Evolutionary conservation across 2,113 vertebrate species (phyloP).

Genomic region (Pagrus major): DNA sequence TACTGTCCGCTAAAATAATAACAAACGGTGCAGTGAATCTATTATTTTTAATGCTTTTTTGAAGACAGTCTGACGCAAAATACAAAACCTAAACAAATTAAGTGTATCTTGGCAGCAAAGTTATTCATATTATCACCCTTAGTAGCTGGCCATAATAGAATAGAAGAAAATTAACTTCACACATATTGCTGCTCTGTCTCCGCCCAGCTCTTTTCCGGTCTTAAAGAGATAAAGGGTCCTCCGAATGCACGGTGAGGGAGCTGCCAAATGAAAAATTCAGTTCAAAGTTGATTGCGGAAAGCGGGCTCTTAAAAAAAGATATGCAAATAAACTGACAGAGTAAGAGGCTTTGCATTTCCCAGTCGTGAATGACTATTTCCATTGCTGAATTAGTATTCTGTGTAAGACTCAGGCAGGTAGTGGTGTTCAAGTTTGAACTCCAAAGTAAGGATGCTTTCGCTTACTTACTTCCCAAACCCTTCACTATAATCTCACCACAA

Average conservation of each 20-base stretch:
- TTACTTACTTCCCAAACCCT: conserved; percentile 8
- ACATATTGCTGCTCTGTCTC: conserved; percentile 5
- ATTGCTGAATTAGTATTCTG: conserved; percentile 52
- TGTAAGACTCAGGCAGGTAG: conserved; percentile 7
- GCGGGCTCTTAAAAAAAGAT: conserved; percentile 62
- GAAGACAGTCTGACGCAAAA: not conserved
- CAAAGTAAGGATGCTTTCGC: conserved; percentile 24
- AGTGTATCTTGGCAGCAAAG: not conserved
- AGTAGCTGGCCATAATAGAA: not conserved
- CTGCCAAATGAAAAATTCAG: conserved; percentile 39
- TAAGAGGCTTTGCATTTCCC: conserved; percentile 72
- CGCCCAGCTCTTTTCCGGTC: not conserved
- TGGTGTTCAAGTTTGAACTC: conserved; percentile 52
- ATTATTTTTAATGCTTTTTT: not conserved
- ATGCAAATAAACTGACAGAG: conserved; percentile 69
- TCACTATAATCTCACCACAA: conserved; percentile 21
- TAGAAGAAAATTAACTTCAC: not conserved
- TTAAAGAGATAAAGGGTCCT: conserved; percentile 41
- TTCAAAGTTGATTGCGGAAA: conserved; percentile 65
- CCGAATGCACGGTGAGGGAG: conserved; percentile 12
- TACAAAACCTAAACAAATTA: not conserved
- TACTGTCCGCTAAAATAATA: too few relatives aligned
- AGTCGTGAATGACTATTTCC: conserved; percentile 45
- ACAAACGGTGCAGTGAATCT: not conserved
- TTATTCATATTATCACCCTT: not conserved